These are phyloP conservation scores for Allobates femoralis DNA, from an alignment of 2,797 vertebrate genomes.

Conservation along the genomic window DNA sequence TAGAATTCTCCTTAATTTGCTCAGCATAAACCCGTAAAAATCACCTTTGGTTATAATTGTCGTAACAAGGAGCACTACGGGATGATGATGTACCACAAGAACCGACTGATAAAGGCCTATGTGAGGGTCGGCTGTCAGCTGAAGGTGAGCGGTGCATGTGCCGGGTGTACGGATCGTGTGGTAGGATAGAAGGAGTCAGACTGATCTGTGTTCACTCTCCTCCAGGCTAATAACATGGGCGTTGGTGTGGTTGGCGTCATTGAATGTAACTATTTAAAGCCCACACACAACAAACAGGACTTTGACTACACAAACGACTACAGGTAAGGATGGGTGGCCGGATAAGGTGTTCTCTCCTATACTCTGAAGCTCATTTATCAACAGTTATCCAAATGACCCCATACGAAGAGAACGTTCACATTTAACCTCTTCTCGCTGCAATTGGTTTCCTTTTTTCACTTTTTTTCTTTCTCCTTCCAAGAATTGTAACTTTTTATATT, in stretches of 20 bases:
- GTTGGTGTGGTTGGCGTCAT: constrained; percentile 93
- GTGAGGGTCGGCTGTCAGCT: constrained; percentile 91
- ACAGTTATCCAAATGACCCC: too few relatives aligned
- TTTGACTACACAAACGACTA: constrained; percentile 93
- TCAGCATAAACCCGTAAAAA: constrained; percentile 80
- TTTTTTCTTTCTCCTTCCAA: too few relatives aligned
- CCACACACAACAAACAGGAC: constrained; percentile 97
- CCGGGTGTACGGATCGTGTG: constrained; percentile 10
- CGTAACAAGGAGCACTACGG: constrained; percentile 94
- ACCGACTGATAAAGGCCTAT: constrained; percentile 95
- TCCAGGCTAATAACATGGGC: constrained; percentile 87
- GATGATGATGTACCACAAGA: constrained; percentile 98
- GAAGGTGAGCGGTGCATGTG: constrained; percentile 77
- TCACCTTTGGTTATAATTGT: constrained; percentile 95
- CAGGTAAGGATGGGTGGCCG: constrained; percentile 79
- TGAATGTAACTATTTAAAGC: constrained; percentile 92
- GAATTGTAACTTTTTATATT: too few relatives aligned
- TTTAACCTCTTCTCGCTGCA: too few relatives aligned
- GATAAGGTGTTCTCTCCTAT: neutral
- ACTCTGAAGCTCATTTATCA: too few relatives aligned
- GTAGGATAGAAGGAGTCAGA: neutral
- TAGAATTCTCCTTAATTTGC: constrained; percentile 76
- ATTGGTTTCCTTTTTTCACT: too few relatives aligned
- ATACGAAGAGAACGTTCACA: too few relatives aligned
- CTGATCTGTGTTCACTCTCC: constrained; percentile 27